Percentiles rank a stretch among this genome's conserved stretches.
These are phyloP conservation scores for Spatulosminthurus flaviceps DNA, from an alignment of 2,888 invertebrate genomes.

Conservation along the genomic window DNA sequence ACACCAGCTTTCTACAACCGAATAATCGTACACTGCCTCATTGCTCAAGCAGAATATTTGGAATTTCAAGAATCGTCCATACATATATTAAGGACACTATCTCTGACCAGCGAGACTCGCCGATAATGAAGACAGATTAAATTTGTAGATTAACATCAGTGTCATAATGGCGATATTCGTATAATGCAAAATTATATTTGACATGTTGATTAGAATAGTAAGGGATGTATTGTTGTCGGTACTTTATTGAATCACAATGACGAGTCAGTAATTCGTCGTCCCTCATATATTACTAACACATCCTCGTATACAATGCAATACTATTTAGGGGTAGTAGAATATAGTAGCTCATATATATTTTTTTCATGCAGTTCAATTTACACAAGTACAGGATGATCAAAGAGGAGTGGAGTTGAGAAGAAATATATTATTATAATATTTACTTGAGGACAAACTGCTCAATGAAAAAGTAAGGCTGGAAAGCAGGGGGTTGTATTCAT, in stretches of 20 bases:
- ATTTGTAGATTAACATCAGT: constrained; percentile 18
- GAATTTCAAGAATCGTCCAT: not conserved
- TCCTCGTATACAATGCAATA: not conserved
- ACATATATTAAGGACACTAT: not conserved
- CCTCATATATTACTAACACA: not conserved
- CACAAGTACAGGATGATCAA: constrained; percentile 7
- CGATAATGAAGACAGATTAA: constrained; percentile 10
- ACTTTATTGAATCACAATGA: constrained; percentile 36
- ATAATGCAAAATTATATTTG: constrained; percentile 31
- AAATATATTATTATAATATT: constrained; percentile 27
- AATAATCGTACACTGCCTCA: not conserved
- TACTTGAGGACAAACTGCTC: constrained; percentile 32
- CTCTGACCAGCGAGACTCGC: not conserved
- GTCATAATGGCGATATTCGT: constrained; percentile 28
- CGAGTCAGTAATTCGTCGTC: constrained; percentile 2
- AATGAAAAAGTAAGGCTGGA: not conserved
- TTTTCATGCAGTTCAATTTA: not conserved
- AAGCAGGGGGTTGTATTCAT: constrained; percentile 44
- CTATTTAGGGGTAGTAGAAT: not conserved
- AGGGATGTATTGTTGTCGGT: constrained; percentile 31
- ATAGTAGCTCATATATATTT: constrained; percentile 1
- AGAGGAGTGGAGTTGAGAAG: constrained; percentile 21
- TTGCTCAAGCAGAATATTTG: constrained; percentile 4
- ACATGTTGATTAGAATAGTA: constrained; percentile 29
- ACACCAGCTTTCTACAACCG: too few relatives aligned